Evolutionary conservation across 30 jellyfish, hydroid and myxozoan genomes (phyloP).

Genomic region (Chrysaora quinquecirrha): DNA sequence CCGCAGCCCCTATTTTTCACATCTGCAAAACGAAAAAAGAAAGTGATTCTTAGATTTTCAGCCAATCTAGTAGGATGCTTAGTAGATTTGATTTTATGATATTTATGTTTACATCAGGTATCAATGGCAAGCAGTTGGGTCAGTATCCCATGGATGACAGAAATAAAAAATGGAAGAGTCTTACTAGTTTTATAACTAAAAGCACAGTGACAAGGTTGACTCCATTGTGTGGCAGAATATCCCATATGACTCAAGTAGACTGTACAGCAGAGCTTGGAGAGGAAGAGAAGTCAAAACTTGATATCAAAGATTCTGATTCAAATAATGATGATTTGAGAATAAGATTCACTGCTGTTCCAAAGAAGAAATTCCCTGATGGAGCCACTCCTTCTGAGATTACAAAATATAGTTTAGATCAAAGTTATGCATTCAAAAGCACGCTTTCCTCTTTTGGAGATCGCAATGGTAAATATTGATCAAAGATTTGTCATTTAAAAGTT

Average conservation of each 20-base stretch:
- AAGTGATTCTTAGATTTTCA: too few relatives aligned
- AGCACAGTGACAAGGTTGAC: slow-evolving; percentile 58
- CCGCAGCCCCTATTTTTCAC: too few relatives aligned
- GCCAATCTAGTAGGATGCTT: too few relatives aligned
- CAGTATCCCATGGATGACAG: slow-evolving; percentile 85
- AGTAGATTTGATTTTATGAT: too few relatives aligned
- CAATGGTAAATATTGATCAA: neutral
- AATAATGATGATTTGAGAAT: slow-evolving; percentile 13
- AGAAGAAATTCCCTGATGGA: slow-evolving; percentile 58
- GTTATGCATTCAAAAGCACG: slow-evolving; percentile 55
- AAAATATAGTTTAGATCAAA: slow-evolving; percentile 63
- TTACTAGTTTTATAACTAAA: slow-evolving; percentile 37
- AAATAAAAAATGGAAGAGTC: slow-evolving; percentile 61
- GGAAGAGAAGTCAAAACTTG: neutral
- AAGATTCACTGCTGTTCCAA: slow-evolving; percentile 66
- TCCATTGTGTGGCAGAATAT: slow-evolving; percentile 67
- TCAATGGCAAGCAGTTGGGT: slow-evolving; percentile 51
- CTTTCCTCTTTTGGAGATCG: neutral
- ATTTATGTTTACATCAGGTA: slow-evolving; percentile 44
- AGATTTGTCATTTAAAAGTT: too few relatives aligned
- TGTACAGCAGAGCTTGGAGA: slow-evolving; percentile 1
- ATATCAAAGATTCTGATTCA: neutral
- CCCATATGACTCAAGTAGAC: slow-evolving; percentile 33
- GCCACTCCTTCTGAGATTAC: slow-evolving; percentile 71
- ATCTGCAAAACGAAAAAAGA: too few relatives aligned